These are phyloP conservation scores for Drosophila kohkoa DNA, from an alignment of 1,140 invertebrate species.

Conservation along the genomic window DNA sequence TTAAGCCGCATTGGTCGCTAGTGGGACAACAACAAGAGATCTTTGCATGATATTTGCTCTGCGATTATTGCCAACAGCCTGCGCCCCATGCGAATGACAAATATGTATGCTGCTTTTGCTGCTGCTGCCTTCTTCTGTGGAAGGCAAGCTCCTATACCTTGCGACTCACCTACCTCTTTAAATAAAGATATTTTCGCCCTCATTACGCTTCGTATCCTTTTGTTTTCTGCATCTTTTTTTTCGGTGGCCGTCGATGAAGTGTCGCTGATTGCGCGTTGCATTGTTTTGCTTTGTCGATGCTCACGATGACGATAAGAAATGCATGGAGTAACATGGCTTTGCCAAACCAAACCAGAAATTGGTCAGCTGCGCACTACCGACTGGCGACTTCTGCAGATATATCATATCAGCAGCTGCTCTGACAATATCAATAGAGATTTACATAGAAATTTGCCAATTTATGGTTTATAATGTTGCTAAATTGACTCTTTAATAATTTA, in stretches of 20 bases:
- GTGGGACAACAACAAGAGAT: constrained; percentile 75
- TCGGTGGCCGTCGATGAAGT: constrained; percentile 76
- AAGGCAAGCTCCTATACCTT: constrained; percentile 41
- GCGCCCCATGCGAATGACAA: constrained; percentile 76
- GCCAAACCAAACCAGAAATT: constrained; percentile 37
- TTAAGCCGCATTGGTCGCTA: constrained; percentile 75
- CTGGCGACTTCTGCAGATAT: constrained; percentile 45
- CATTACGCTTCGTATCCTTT: constrained; percentile 80
- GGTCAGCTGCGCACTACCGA: constrained; percentile 49
- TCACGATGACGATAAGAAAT: constrained; percentile 69
- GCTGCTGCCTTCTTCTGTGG: constrained; percentile 59
- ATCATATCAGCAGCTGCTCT: constrained; percentile 50
- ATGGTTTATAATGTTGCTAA: not conserved
- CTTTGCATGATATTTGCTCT: constrained; percentile 76
- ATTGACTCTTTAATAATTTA: not conserved
- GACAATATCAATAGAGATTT: constrained; percentile 56
- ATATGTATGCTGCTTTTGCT: constrained; percentile 70
- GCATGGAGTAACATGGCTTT: constrained; percentile 45
- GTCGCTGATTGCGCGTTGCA: constrained; percentile 83
- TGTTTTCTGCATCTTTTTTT: constrained; percentile 62
- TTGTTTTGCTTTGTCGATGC: constrained; percentile 71
- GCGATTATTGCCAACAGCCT: constrained; percentile 59
- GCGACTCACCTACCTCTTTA: constrained; percentile 49
- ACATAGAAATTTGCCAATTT: constrained; percentile 32
- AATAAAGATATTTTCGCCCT: constrained; percentile 83